phyloP scores from a whole-genome alignment of 2,797 vertebrate genomes.

The Liasis olivaceus region DNA sequence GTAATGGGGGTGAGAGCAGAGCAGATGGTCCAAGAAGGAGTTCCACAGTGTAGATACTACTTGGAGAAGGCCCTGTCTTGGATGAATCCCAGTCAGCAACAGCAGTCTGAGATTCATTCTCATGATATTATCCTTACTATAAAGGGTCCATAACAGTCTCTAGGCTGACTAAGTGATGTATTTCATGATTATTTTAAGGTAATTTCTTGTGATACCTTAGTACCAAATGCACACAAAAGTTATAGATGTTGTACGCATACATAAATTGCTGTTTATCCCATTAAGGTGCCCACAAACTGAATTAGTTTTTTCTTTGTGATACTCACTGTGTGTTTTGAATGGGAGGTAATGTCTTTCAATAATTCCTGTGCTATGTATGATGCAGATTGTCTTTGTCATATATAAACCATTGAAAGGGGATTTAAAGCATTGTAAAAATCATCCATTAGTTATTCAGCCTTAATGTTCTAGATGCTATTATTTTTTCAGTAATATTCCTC shows the following conservation, averaged over 20 bases:
- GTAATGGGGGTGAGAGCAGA: neutral
- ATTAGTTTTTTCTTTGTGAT: neutral
- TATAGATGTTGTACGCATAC: neutral
- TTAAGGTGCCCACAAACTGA: neutral
- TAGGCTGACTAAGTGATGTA: neutral
- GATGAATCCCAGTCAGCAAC: neutral
- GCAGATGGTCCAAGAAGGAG: neutral
- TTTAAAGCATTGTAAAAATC: neutral
- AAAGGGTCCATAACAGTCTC: neutral
- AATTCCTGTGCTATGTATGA: no score
- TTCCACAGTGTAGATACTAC: neutral
- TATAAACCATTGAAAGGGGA: neutral
- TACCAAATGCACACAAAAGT: neutral
- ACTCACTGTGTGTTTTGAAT: neutral
- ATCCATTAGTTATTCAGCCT: neutral
- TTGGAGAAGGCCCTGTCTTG: neutral
- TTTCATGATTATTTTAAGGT: neutral
- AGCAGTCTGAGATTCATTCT: neutral
- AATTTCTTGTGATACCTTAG: neutral
- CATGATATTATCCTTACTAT: neutral
- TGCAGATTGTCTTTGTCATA: no score
- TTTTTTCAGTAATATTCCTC: neutral
- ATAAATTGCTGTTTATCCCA: neutral
- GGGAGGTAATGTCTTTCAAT: no score
- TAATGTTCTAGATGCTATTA: neutral